Conservation (phyloP, 2,113 vertebrate genomes). For the Syngnathus typhle region DNA sequence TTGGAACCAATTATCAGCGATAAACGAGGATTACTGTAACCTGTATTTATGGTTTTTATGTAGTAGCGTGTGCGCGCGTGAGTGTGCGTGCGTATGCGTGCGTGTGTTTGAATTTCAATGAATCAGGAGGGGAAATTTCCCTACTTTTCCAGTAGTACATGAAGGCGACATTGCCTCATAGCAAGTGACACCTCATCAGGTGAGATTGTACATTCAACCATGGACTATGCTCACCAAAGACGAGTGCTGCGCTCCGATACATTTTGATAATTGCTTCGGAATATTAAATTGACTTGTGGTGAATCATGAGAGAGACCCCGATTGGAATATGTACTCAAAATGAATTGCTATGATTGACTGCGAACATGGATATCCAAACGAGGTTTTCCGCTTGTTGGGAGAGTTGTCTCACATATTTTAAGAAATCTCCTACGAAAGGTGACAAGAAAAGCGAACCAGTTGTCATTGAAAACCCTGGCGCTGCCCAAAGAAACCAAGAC, state of each 20-base stretch:
- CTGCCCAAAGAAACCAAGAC: background rate
- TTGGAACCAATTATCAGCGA: too few relatives aligned
- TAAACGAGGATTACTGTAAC: too few relatives aligned
- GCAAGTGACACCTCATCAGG: background rate
- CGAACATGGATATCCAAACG: slow-evolving; percentile 37
- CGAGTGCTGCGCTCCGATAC: background rate
- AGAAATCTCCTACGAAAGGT: background rate
- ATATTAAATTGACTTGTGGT: background rate
- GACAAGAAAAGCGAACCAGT: fast-evolving
- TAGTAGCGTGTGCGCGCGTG: too few relatives aligned
- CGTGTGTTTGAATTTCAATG: too few relatives aligned
- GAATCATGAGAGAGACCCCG: background rate
- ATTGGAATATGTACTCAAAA: background rate
- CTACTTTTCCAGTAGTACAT: background rate
- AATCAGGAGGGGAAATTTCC: background rate
- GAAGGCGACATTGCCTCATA: background rate
- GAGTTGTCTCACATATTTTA: slow-evolving; percentile 28
- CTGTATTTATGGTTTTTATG: too few relatives aligned
- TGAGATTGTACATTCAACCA: background rate
- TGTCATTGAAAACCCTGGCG: background rate
- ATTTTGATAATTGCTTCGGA: background rate
- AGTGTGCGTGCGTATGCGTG: too few relatives aligned
- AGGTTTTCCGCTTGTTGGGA: slow-evolving; percentile 39
- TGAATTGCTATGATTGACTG: slow-evolving; percentile 7
- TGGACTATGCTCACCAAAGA: background rate